Conservation (phyloP, 2,797 vertebrate genomes). For the Alfaro cultratus region DNA sequence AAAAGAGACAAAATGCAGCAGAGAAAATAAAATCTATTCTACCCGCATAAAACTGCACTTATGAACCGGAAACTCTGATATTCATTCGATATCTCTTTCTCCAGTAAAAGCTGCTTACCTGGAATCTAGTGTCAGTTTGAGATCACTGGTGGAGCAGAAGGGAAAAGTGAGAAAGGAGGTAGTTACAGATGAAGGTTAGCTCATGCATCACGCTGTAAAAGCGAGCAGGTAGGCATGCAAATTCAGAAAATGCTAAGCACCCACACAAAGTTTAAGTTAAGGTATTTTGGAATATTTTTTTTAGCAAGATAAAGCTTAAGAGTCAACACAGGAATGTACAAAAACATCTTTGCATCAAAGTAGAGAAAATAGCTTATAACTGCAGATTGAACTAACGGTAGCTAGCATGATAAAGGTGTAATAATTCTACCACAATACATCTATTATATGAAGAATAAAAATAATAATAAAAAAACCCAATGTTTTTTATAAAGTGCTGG, state of each 20-base stretch:
- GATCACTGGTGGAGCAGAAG: slow-evolving; percentile 75
- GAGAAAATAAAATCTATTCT: neutral
- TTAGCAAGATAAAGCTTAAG: neutral
- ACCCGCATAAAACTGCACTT: neutral
- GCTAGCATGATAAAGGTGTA: neutral
- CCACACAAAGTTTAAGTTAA: neutral
- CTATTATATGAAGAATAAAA: neutral
- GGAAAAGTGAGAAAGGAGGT: slow-evolving; percentile 70
- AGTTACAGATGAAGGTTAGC: slow-evolving; percentile 57
- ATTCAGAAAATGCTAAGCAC: neutral
- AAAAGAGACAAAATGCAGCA: neutral
- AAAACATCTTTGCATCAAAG: neutral
- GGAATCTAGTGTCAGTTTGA: slow-evolving; percentile 81
- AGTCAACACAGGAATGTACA: neutral
- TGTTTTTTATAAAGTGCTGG: neutral
- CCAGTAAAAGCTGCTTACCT: slow-evolving; percentile 75
- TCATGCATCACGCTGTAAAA: slow-evolving; percentile 9
- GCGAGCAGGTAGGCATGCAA: slow-evolving; percentile 43
- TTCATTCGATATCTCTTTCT: slow-evolving; percentile 22
- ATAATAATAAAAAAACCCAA: neutral
- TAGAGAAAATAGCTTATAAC: neutral
- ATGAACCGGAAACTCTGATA: slow-evolving; percentile 12
- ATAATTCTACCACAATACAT: neutral
- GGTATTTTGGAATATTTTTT: neutral
- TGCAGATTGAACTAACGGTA: neutral